Evolutionary conservation across 2,797 vertebrate species (phyloP), one percentile per base, ranked within the genome.

Genomic region (Dromococcyx pavoninus): DNA sequence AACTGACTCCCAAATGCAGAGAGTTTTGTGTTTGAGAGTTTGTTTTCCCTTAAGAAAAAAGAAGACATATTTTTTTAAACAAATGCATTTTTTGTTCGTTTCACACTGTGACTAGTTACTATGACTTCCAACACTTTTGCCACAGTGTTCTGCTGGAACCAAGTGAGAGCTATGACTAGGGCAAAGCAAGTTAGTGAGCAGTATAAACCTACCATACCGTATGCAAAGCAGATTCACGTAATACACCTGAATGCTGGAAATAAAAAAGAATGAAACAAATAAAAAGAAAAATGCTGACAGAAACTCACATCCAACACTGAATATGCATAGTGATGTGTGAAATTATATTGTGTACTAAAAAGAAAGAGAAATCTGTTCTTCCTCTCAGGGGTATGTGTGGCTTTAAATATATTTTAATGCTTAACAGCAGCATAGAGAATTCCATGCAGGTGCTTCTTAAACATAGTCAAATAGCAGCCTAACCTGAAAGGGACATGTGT

Each of bases 91-190:
- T 93, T 69, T 80, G 14, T 69, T 85, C 13, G 86, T 95, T 39
- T 88, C n/a, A 37, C 53, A 43, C 77, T 74, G 28, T 87, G 75
- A 84, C 85, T 97, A 90, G 94, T 97, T 94, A 54, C 57, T 93
- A 5, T 84, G 86, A 91, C 81, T 96, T 91, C 46, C 66, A 83
- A 70, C 46, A 88, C 53, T 96, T 95, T 83, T 82, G 24, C 69
- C 69, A 53, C n/a, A 53, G 21, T 88, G 22, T 86, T 91, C 90
- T 96, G 17, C 80, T 75, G 91, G 70, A 91, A 95, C 66, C 60
- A 19, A 43, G 32, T 54, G 39, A 90, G 73, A 77, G 60, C 33
- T 69, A 13, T 53, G 91, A 82, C 75, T 74, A 75, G 90, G 64
- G 64, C 32, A 66, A 70, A 56, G 58, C 43, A 77, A 86, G 72